Percentiles rank a stretch among this genome's conserved stretches.
phyloP scores from a whole-genome alignment of 2,113 vertebrate genomes.

The Hirundichthys speculiger region DNA sequence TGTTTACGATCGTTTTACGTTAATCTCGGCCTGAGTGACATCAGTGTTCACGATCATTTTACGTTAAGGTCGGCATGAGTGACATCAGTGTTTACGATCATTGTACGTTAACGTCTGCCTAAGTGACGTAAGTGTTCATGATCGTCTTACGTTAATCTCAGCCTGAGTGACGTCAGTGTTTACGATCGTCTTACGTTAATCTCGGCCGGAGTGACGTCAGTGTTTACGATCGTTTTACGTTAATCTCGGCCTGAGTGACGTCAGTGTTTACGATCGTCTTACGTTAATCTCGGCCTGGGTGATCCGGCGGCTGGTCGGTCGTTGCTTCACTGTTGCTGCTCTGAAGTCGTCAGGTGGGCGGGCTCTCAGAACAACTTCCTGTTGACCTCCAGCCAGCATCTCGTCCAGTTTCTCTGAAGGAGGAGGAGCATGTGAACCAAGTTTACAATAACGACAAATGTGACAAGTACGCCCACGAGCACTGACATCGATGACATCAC shows the following conservation, averaged over 20 bases:
- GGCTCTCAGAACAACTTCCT: constrained; percentile 87
- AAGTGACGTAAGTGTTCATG: no score
- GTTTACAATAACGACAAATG: background rate
- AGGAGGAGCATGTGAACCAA: background rate
- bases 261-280: constrained; percentile 32
- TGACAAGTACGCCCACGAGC: background rate
- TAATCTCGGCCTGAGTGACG: no score
- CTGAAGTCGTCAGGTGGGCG: constrained; percentile 90
- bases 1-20: background rate
- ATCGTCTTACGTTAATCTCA: no score
- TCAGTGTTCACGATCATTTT: constrained; percentile 31
- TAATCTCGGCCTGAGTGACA: no score
- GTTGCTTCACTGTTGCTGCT: constrained; percentile 93
- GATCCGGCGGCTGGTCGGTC: constrained; percentile 93
- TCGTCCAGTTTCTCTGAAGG: constrained; percentile 94
- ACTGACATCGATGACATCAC: background rate
- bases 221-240: background rate
- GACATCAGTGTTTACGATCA: no score
- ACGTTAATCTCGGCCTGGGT: constrained; percentile 95
- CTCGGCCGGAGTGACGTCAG: no score
- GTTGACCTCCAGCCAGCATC: constrained; percentile 85
- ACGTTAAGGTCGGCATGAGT: constrained; percentile 95
- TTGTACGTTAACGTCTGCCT: no score
- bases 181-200: no score
- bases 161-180: no score